Evolutionary conservation across 2,113 vertebrate genomes (phyloP), one percentile per base, ranked within the genome.

Genomic region (Symphodus melops): DNA sequence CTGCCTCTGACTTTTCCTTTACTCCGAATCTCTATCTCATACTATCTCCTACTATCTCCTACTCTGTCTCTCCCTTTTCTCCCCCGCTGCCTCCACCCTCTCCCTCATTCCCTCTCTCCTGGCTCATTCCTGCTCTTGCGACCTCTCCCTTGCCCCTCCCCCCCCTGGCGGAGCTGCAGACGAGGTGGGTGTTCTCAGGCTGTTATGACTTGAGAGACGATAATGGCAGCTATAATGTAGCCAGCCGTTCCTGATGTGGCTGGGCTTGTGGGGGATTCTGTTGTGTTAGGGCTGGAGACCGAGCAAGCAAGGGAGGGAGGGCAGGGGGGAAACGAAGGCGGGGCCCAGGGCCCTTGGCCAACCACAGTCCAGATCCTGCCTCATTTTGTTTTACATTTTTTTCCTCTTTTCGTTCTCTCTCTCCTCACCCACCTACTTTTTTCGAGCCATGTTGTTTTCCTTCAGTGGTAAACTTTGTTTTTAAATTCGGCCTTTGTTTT

Each of bases 151-250:
- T 8, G 69, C 74, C 79, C 85, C 81, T 74, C 87, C 87, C 89
- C 89, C 81, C 83, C 71, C 75, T 68, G 82, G 87, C 66, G 76
- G 83, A 72, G 75, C 86, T 83, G 92, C 91, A 89, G 87, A 89
- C 94, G 93, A 94, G 93, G 95, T 96, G 95, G 95, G 95, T 95
- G 95, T 95, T 95, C 94, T 94, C 79, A 66, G 92, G 92, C 94
- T 95, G 95, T 95, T 95, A 94, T 95, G 95, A 95, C 94, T 95
- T 93, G 94, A 92, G 94, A 95, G 93, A 93, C 92, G 94, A 94
- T 95, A 95, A 95, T 95, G 94, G 94, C 92, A 93, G 94, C 90
- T 93, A 90, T 93, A 95, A 94, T 93, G 91, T 92, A 94, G 94
- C 92, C 93, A 93, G 93, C 91, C 91, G 91, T 92, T 94, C 93